These are phyloP conservation scores for Tokudaia tokunoshimensis DNA, from an alignment of 2,797 vertebrate genomes.

Conservation along the genomic window DNA sequence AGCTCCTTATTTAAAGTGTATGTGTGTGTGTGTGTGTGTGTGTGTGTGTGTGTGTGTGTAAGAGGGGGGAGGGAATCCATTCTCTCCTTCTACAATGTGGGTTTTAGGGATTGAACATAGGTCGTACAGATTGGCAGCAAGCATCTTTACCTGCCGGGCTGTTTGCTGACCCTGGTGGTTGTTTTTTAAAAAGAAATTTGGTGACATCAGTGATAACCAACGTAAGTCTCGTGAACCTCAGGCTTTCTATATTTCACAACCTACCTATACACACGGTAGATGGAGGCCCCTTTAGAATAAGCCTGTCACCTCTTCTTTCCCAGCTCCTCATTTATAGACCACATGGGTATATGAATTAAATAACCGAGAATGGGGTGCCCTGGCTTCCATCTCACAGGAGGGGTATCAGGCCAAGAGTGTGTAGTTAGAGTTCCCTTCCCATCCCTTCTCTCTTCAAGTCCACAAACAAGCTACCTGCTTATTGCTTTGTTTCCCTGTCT, in stretches of 20 bases:
- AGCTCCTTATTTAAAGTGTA: background rate
- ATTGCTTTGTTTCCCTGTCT: background rate
- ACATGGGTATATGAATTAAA: background rate
- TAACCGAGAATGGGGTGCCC: background rate
- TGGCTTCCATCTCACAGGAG: background rate
- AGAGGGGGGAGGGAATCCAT: too few species aligned
- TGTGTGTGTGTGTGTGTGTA: too few species aligned
- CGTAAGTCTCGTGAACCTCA: background rate
- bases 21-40: background rate
- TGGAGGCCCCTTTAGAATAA: background rate
- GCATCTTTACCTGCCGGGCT: background rate
- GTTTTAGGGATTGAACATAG: background rate
- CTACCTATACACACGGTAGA: background rate
- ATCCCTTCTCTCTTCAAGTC: background rate
- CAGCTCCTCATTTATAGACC: background rate
- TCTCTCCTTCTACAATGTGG: background rate
- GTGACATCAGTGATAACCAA: background rate
- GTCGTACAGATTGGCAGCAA: background rate
- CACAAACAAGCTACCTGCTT: background rate
- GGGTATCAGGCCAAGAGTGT: background rate
- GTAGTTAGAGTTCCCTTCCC: background rate
- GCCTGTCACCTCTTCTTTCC: background rate
- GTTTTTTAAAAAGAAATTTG: constrained; percentile 44
- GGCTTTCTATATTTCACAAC: background rate
- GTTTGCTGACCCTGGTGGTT: too few species aligned